Evolutionary conservation across 2,888 invertebrate species (phyloP), one percentile per base, ranked within the genome.

Genomic region (Plebejus melissa): DNA sequence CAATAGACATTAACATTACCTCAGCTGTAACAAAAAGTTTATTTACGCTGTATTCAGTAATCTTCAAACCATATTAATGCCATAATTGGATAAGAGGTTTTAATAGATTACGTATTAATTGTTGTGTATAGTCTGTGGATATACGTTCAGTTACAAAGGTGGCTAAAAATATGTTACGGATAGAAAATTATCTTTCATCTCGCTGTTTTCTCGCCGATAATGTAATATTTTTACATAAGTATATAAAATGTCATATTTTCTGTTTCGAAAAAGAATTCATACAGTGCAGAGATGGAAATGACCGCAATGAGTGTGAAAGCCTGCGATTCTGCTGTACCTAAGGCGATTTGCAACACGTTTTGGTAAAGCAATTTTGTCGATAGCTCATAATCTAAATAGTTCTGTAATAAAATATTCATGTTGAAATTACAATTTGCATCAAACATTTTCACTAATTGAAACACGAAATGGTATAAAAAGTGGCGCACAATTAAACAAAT

Each of bases 61-160:
- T 65, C 32, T 65, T 65, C 65, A 65, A 65, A 65, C 65, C 65
- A 65, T 65, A 65, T 65, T 65, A 65, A 65, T 65, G 65, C 65
- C 32, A 36, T 65, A 65, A 65, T 65, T 65, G 65, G 65, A 65
- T 65, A 13, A 65, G 32, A 32, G 65, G 65, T 0, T 60, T 60
- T 60, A 65, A 32, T 65, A 65, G 32, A 65, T 36, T 65, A 65
- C 65, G 16, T 65, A 65, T 65, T 65, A 65, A 36, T 36, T 16
- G 36, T 36, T 36, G 65, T 4, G 13, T 32, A 32, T 32, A 11
- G 41, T 41, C 41, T 41, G 41, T 32, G 7, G 60, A 65, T 32
- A 32, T 32, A 32, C 32, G 22, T 22, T 22, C 22, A 32, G 32
- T 32, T 32, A 32, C 32, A 32, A 32, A 32, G 32, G 32, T 32